Evolutionary conservation across 2,888 invertebrate species (phyloP).

Genomic region (Drosophila koepferae): DNA sequence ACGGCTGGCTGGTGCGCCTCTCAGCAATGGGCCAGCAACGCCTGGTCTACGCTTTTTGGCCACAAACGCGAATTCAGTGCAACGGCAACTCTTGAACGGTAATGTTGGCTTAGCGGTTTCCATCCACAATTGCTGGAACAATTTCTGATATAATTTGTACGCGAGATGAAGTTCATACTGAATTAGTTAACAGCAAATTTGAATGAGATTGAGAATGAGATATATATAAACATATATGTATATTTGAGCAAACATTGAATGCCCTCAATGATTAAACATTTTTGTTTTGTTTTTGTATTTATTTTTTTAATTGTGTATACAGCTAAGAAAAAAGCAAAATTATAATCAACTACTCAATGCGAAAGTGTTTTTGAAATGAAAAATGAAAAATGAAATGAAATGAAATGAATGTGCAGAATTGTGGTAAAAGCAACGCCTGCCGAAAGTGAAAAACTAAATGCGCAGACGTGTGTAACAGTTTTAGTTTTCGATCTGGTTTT

Average conservation of each 20-base stretch:
- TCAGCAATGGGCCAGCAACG: conserved; percentile 26
- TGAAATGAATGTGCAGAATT: conserved; percentile 22
- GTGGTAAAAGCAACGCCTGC: conserved; percentile 50
- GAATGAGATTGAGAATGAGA: not conserved
- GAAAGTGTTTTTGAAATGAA: conserved; percentile 40
- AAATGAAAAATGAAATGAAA: conserved; percentile 11
- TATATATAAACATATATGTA: no score
- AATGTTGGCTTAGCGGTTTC: conserved; percentile 82
- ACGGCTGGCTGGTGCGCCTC: conserved; percentile 24
- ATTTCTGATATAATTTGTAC: conserved; percentile 14
- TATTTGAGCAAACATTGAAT: not conserved
- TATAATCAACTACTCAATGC: conserved; percentile 14
- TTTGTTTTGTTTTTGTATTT: conserved; percentile 10
- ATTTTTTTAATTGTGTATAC: conserved; percentile 41
- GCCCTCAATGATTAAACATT: conserved; percentile 1
- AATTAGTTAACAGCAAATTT: conserved; percentile 5
- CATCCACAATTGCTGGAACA: conserved; percentile 32
- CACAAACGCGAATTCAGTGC: conserved; percentile 82
- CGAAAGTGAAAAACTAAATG: conserved; percentile 76
- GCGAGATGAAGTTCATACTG: conserved; percentile 18
- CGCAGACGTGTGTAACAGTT: conserved; percentile 73
- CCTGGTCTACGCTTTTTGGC: conserved; percentile 68
- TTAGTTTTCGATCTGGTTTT: conserved; percentile 63
- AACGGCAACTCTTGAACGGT: conserved; percentile 85
- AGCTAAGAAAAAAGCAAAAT: conserved; percentile 3